phyloP scores from a whole-genome alignment of 1,140 invertebrate genomes.

The Hermatobates lingyangjiaoensis region DNA sequence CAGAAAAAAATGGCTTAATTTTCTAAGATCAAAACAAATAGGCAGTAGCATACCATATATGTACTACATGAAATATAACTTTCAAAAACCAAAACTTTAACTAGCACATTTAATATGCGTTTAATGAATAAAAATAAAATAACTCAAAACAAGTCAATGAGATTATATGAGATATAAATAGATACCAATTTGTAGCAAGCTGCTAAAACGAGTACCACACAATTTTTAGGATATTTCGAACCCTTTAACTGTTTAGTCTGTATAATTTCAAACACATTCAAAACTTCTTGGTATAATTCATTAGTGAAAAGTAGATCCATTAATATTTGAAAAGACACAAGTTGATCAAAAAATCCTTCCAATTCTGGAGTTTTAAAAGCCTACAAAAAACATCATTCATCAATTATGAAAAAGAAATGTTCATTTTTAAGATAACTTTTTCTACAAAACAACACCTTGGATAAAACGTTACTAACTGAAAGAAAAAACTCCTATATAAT shows the following conservation, averaged over 20 bases:
- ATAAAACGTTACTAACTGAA: too few species aligned
- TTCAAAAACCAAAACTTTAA: too few species aligned
- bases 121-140: too few species aligned
- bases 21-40: too few species aligned
- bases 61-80: too few species aligned
- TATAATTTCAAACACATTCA: slow-evolving; percentile 38
- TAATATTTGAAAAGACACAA: slow-evolving; percentile 42
- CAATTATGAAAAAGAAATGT: slow-evolving; percentile 1
- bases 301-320: slow-evolving; percentile 52
- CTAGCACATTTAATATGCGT: too few species aligned
- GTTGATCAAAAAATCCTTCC: slow-evolving; percentile 46
- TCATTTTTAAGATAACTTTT: neutral
- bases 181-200: slow-evolving; percentile 61
- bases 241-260: slow-evolving; percentile 34
- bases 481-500: too few species aligned
- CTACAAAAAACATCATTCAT: slow-evolving; percentile 25
- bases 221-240: slow-evolving; percentile 42
- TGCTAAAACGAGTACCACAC: slow-evolving; percentile 39
- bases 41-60: too few species aligned
- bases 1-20: too few species aligned
- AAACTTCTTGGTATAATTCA: slow-evolving; percentile 43
- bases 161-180: too few species aligned
- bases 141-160: too few species aligned
- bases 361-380: slow-evolving; percentile 40
- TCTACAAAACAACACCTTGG: neutral